A percentile compares a stretch with the other conserved stretches of the same genome.
Conservation (phyloP, 2,888 invertebrate species). For the Daptonema setosum region DNA sequence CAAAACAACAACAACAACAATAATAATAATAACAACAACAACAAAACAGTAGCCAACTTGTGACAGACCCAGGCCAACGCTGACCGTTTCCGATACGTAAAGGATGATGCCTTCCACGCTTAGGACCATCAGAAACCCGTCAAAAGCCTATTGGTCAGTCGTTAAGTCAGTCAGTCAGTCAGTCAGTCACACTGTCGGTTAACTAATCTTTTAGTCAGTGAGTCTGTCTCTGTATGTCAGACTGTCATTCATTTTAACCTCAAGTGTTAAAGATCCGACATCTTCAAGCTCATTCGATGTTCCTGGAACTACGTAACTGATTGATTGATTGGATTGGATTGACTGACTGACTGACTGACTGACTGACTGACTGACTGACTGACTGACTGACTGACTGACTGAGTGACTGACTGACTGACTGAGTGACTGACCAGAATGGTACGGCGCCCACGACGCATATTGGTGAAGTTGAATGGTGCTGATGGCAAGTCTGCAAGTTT, state of each 20-base stretch:
- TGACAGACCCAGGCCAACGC: conserved; percentile 94
- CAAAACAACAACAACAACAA: background rate
- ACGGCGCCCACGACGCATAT: background rate
- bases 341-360: too few species aligned
- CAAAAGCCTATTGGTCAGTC: background rate
- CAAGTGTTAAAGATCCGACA: too few species aligned
- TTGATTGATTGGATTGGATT: too few species aligned
- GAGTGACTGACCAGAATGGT: background rate
- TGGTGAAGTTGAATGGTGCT: background rate
- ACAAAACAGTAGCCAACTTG: conserved; percentile 42
- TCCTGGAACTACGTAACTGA: too few species aligned
- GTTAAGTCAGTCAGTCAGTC: too few species aligned
- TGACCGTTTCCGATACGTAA: conserved; percentile 98
- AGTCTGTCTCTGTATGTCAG: too few species aligned
- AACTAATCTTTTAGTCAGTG: background rate
- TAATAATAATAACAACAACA: background rate
- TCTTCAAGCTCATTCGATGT: too few species aligned
- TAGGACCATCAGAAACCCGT: conserved; percentile 28
- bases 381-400: background rate
- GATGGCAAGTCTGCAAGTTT: background rate
- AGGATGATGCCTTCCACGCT: conserved; percentile 88
- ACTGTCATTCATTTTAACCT: too few species aligned
- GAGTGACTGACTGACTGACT: background rate
- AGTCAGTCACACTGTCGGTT: background rate
- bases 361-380: too few species aligned